Base-by-base conservation (phyloP, 2,888 invertebrate genomes). In the Crepidodera aurea region DNA sequence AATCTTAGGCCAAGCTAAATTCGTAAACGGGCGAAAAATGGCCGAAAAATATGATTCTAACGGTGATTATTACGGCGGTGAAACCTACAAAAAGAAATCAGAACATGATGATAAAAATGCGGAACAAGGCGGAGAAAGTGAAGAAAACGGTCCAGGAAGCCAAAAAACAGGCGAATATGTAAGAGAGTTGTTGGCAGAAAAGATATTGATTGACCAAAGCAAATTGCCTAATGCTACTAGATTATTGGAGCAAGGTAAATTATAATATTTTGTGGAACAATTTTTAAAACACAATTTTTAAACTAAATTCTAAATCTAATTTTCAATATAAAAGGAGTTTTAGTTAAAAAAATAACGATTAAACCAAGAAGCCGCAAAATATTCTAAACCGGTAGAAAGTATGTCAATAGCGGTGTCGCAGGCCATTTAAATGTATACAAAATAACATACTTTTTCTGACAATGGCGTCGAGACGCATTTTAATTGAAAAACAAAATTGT, bases 101-200 rank as follows among this genome's bases (percentile, higher is more conserved):
- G 69, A 75, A 69, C 71, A 69, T 57, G 61, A 68, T 66, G 56
- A 68, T 70, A 66, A 74, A 73, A 64, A 86, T 84, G 83, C 51
- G 5, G 64, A 51, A 6, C 66, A 63, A 7, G 66, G 64, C 7
- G 68, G 58, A 8, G 70, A 71, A 50, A 66, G 48, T 40, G 73
- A 74, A 22, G 71, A 73, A 50, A 61, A 64, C 15, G 69, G 66
- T 60, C 55, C 56, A 5, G 60, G 56, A 42, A 67, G 51, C 50
- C 69, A 71, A 61, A 91, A 90, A 82, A 90, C 90, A 77, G 89
- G 86, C 57, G 92, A 92, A 82, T 92, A 92, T 76, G 87, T 92
- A 76, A 84, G 88, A 16, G 91, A 91, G 76, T 83, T 92, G 60
- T 77, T 92, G 63, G 72, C 73, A 1, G 75, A 76, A 66, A 75